phyloP scores from a whole-genome alignment of 2,888 invertebrate genomes.

The Chrysolina americana region DNA sequence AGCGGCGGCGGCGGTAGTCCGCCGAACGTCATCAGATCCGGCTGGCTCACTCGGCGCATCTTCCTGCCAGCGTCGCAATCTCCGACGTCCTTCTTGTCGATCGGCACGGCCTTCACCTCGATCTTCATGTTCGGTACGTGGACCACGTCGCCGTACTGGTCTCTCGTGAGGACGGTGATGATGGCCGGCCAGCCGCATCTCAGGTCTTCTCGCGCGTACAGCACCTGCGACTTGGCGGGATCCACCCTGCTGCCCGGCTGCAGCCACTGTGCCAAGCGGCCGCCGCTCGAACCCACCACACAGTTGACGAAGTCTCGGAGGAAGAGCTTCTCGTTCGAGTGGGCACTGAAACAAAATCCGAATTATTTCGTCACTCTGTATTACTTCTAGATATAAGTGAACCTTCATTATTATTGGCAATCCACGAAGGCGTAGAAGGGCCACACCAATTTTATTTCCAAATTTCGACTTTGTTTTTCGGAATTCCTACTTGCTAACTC shows the following conservation, averaged over 20 bases:
- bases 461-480: no score
- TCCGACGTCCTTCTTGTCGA: slow-evolving; percentile 78
- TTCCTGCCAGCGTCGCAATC: slow-evolving; percentile 75
- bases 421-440: no score
- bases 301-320: slow-evolving; percentile 93
- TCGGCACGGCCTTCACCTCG: slow-evolving; percentile 81
- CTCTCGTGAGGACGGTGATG: slow-evolving; percentile 83
- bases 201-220: slow-evolving; percentile 79
- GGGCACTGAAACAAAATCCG: slow-evolving; percentile 74
- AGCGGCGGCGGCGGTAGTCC: slow-evolving; percentile 77
- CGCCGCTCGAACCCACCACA: slow-evolving; percentile 87
- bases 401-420: no score
- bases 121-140: slow-evolving; percentile 89
- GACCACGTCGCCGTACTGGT: slow-evolving; percentile 93
- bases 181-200: slow-evolving; percentile 89
- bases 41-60: slow-evolving; percentile 72
- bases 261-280: slow-evolving; percentile 93
- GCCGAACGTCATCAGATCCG: slow-evolving; percentile 76
- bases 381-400: no score
- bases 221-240: slow-evolving; percentile 88
- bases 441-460: no score
- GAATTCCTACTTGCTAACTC: no score
- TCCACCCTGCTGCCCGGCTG: slow-evolving; percentile 94
- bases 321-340: slow-evolving; percentile 93
- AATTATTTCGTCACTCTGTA: no score